Evolutionary conservation across 2,888 invertebrate genomes (phyloP), one percentile per base, ranked within the genome.

Genomic region (Mesorhabditis sp.): DNA sequence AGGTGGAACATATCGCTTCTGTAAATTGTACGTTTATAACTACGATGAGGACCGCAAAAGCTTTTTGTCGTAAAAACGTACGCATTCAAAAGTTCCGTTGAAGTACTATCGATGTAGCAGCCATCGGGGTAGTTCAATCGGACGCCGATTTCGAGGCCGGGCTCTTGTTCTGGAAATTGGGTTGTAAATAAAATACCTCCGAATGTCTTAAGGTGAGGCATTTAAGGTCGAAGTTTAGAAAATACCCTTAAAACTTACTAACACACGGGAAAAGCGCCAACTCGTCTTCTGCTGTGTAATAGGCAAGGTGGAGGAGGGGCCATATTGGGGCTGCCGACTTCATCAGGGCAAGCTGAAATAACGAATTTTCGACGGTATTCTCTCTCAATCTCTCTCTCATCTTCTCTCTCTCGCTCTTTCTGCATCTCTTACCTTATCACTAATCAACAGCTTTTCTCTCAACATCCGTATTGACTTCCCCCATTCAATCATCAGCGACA

Each of bases 401-500:
- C 10, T 15, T 64, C 28, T 28, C 28, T 28, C 28, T 28, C 28
- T 28, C 28, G 28, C 28, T 2, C 28, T 28, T 28, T 1, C 28
- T 10, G 10, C 10, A n/a, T 10, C 43, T 61, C 71, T 66, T 42
- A 80, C 80, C 75, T 80, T 80, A 65, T 80, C 80, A 62, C 74
- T 50, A n/a, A 50, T 76, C 4, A 79, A 69, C 15, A 76, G 70
- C 43, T 78, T 45, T 13, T 74, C 65, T 44, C 74, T 71, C 71
- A 74, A 72, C 5, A 76, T 76, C 10, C 76, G 77, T 5, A 80
- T 65, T 43, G 74, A 72, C 64, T 80, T 80, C 13, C 78, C 78
- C 80, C 80, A 80, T 65, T 80, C 80, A 67, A 80, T 72, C 80
- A 80, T 80, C 28, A 80, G 72, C 5, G 77, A 73, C 5, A 80